Evolutionary conservation across 1,140 invertebrate genomes (phyloP), one percentile per base, ranked within the genome.

Genomic region (Drosophila pandora): DNA sequence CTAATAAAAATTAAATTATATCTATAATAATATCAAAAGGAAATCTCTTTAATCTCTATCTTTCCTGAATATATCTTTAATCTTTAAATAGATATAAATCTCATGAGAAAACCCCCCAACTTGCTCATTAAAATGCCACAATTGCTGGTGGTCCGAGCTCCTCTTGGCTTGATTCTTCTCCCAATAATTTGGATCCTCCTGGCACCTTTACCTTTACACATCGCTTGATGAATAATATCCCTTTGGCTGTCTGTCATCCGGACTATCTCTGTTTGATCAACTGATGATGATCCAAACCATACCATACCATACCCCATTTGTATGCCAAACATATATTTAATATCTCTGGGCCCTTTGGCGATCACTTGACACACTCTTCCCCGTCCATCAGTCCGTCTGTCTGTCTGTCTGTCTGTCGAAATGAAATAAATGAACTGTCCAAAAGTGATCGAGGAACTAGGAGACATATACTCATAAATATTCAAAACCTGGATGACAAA

Each of bases 391-490:
- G 17, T 17, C n/a, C 32, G 7, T 34, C 32, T n/a, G 1, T n/a
- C 34, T 10, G 10, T 12, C 2, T 8, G 5, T 28, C 25, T 28
- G 12, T 7, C 17, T 47, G 21, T 37, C 30, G 50, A 53, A 37
- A 34, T 34, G 32, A 52, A 34, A 52, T 34, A 52, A 61, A 68
- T 59, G 34, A 55, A 25, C 48, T 41, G 54, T 43, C 45, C 22
- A 32, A 50, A 47, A 32, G 28, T 17, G 43, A 13, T 65, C 65
- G 43, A 55, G 41, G 45, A 62, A 68, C 73, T 76, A 67, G 68
- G 45, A 73, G 67, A 47, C 41, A 13, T 56, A 61, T 68, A 73
- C 61, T 76, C 69, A 71, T 73, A 79, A 77, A 60, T 77, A 77
- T 79, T 79, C 54, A 79, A 70, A 68, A 68, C 10, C n/a, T 13